Base-by-base conservation (phyloP, 2,113 vertebrate species). In the Centropristis striata region DNA sequence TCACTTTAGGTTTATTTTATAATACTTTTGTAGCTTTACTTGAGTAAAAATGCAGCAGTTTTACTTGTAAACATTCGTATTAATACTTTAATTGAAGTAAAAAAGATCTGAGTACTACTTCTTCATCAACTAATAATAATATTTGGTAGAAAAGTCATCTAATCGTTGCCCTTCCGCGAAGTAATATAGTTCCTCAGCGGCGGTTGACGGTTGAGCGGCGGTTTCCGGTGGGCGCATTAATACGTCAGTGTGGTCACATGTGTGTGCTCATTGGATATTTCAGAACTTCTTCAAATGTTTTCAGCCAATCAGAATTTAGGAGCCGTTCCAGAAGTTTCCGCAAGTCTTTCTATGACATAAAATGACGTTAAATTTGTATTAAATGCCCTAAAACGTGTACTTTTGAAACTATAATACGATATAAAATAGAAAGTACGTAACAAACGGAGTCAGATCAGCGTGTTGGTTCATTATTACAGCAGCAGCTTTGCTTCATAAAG, bases 161-260 rank as follows among this genome's bases (percentile, higher is more conserved):
- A 5, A 2, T 46, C 3, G 21, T 14, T 36, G 8, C 6, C 36
- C 68, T 37, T 83, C 65, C 70, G 77, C 78, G 25, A n/a, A 10
- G 20, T 4, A 32, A 69, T 18, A 75, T 83, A 81, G 88, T 72
- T 13, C 88, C 73, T 1, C 16, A 32, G 55, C 14, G 1, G 50
- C 8, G 8, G 5, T 16, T 32, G 44, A 16, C 4, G 42, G 21
- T 15, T 61, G 28, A 18, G 27, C 2, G 8, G 44, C 20, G 21
- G 55, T 71, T 81, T 82, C 74, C 79, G 65, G 32, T 63, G 20
- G 23, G 84, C 78, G 66, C 37, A 81, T 81, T 71, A 3, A 81
- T 84, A 75, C 69, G 55, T 65, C 28, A 60, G n/a, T 4, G 0
- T 13, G 63, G 64, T 32, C 65, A 64, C 69, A 84, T 78, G 71